These are phyloP conservation scores for Xenopus borealis DNA, from an alignment of 2,113 vertebrate species.

Conservation along the genomic window DNA sequence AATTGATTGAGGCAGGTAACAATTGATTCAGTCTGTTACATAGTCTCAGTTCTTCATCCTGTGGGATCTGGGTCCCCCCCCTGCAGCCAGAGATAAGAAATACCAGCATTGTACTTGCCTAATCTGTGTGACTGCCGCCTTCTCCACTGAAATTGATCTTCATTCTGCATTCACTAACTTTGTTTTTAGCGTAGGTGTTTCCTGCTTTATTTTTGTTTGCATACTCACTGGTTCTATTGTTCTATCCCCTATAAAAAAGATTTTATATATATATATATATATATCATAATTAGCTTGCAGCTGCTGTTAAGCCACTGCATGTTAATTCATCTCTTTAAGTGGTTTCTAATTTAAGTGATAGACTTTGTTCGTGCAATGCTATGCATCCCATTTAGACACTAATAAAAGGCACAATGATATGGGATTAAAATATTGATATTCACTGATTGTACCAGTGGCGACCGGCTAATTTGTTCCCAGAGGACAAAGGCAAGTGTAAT, in stretches of 20 bases:
- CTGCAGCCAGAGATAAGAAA: slow-evolving; percentile 98
- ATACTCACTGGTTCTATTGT: slow-evolving; percentile 58
- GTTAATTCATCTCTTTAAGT: slow-evolving; percentile 61
- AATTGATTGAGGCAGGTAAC: slow-evolving; percentile 99
- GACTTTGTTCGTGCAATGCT: slow-evolving; percentile 64
- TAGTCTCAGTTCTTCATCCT: slow-evolving; percentile 99
- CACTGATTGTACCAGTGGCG: slow-evolving; percentile 56
- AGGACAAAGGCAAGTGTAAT: slow-evolving; percentile 65
- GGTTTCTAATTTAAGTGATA: slow-evolving; percentile 60
- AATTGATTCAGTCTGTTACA: slow-evolving; percentile 99
- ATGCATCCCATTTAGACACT: slow-evolving; percentile 52
- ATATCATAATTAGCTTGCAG: slow-evolving; percentile 49
- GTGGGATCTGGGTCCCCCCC: slow-evolving; percentile 98
- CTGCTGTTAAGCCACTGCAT: slow-evolving; percentile 57
- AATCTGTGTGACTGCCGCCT: slow-evolving; percentile 99
- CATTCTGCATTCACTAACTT: slow-evolving; percentile 92
- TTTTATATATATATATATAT: too few relatives aligned
- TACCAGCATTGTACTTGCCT: slow-evolving; percentile 97
- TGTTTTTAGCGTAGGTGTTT: slow-evolving; percentile 83
- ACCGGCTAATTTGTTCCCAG: slow-evolving; percentile 72
- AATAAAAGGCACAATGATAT: slow-evolving; percentile 51
- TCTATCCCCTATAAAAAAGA: too few relatives aligned
- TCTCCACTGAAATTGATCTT: slow-evolving; percentile 94
- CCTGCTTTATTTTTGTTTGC: slow-evolving; percentile 76
- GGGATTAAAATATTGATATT: slow-evolving; percentile 63